These are phyloP conservation scores for Gymnodraco acuticeps DNA, from an alignment of 2,797 vertebrate genomes.

Conservation along the genomic window DNA sequence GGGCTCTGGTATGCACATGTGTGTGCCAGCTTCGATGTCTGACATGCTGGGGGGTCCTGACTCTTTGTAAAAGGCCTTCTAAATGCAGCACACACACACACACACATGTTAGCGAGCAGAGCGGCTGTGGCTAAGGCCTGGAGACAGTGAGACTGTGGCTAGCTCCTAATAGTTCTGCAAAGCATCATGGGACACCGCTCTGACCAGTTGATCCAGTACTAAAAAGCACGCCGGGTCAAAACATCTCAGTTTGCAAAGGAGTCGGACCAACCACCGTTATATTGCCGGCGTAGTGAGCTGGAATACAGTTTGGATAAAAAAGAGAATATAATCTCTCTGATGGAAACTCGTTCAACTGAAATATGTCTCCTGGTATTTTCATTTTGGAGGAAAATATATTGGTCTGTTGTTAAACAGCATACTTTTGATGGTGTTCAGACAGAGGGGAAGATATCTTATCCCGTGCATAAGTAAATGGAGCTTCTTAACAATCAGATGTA, in stretches of 20 bases:
- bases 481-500: neutral
- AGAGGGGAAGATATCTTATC: constrained; percentile 14
- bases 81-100: constrained; percentile 27
- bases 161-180: constrained; percentile 73
- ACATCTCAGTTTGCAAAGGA: constrained; percentile 27
- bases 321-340: constrained; percentile 30
- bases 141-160: constrained; percentile 78
- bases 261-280: constrained; percentile 27
- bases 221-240: constrained; percentile 53
- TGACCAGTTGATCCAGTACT: constrained; percentile 66
- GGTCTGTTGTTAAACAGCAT: constrained; percentile 37
- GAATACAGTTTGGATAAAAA: constrained; percentile 47
- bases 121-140: constrained; percentile 68
- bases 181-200: constrained; percentile 72
- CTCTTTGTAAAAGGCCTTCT: constrained; percentile 63
- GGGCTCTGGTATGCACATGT: constrained; percentile 86
- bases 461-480: neutral
- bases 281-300: constrained; percentile 35
- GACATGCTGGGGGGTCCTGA: constrained; percentile 78
- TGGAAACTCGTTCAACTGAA: constrained; percentile 43
- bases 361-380: constrained; percentile 46
- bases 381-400: constrained; percentile 54
- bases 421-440: constrained; percentile 25
- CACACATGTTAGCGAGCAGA: constrained; percentile 49
- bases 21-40: constrained; percentile 83